Base-by-base conservation (phyloP, 2,888 invertebrate genomes). In the Drosophila dives region DNA sequence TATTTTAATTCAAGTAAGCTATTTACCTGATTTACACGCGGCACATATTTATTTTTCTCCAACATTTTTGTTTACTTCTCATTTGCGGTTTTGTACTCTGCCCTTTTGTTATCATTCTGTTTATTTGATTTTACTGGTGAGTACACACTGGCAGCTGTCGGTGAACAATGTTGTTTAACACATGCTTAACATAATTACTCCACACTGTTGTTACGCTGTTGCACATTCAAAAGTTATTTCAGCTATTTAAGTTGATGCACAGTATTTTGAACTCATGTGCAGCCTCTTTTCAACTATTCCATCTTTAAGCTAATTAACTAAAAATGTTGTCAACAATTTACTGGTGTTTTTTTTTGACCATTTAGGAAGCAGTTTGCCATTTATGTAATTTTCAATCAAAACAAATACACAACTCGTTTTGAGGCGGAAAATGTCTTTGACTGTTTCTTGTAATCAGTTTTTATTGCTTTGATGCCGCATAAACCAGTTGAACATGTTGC, bases 11-110 rank as follows among this genome's bases (percentile, higher is more conserved):
- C 26, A 48, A 15, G 11, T 36, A 17, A 10, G 10, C 0, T 58
- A 40, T 55, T 76, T 81, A 93, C 94, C 90, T 94, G 94, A 72
- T 94, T 94, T 0, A 94, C 94, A 60, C 94, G 90, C 17, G 94
- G 93, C 5, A 94, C 93, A 83, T 93, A 94, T 64, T 90, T 90
- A 63, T 87, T 92, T 73, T 89, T 92, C 53, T 77, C 86, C 56
- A 83, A 49, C 83, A 91, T 88, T 80, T 86, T 81, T 82, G 74
- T 82, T 84, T 76, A 78, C 32, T 10, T 60, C 60, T 17, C 68
- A 61, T 72, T 80, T 62, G 59, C n/a, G 45, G 40, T 55, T 3
- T 63, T 70, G 86, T 82, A 86, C 86, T 85, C 63, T 85, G 80
- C 76, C 76, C 71, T 64, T 60, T 51, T 67, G 68, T 77, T 81